Conservation (phyloP, 2,797 vertebrate species). For the Gorsachius magnificus region DNA sequence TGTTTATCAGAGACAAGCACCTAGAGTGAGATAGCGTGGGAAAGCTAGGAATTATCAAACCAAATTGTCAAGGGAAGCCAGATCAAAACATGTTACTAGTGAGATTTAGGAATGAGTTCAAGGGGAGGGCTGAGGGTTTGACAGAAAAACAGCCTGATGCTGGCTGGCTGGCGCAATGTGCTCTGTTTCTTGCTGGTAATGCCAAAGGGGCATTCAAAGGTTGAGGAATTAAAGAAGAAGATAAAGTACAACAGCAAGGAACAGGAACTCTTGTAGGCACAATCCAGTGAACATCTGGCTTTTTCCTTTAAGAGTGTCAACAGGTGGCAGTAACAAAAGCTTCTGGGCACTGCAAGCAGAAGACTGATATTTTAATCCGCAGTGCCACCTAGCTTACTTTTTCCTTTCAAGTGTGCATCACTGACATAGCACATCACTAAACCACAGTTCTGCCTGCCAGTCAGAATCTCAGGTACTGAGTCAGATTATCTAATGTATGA, state of each 20-base stretch:
- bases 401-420: background rate
- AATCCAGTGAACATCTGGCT: background rate
- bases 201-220: background rate
- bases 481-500: background rate
- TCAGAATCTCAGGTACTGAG: background rate
- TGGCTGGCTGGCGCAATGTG: background rate
- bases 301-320: background rate
- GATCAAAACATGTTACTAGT: background rate
- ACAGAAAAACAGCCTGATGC: background rate
- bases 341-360: background rate
- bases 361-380: background rate
- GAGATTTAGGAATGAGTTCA: background rate
- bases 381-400: conserved; percentile 58
- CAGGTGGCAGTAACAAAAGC: background rate
- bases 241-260: background rate
- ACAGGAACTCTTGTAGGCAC: background rate
- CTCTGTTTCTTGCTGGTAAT: background rate
- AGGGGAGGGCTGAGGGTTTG: background rate
- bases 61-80: background rate
- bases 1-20: background rate
- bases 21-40: background rate
- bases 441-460: background rate
- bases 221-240: background rate
- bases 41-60: background rate
- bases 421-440: background rate